Evolutionary conservation across 2,888 invertebrate species (phyloP), one percentile per base, ranked within the genome.

Genomic region (Suillia variegata): DNA sequence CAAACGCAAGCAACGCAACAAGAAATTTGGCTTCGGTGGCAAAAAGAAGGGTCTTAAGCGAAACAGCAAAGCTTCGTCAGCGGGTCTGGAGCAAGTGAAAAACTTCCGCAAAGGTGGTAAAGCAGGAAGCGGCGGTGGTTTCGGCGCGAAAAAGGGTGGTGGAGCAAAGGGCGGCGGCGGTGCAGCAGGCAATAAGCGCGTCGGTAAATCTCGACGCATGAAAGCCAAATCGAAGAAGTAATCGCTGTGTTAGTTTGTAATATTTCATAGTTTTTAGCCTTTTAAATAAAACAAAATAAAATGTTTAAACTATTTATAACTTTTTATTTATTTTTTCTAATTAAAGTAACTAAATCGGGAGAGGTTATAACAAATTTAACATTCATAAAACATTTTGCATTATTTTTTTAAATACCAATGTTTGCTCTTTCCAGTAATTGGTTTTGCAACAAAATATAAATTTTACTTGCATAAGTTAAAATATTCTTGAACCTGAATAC

Each of bases 21-120:
- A 89, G 59, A 96, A 93, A 79, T 98, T 91, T 83, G 98, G 98
- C 1, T 96, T 92, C 82, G 98, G 98, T 31, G 98, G 98, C 0
- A 95, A 94, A 79, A 98, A 98, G 84, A 91, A 91, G 74, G 92
- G 96, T 0, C 85, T 87, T 0, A 98, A 98, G 80, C 83, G 87
- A 49, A 98, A 98, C 76, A 94, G 94, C 0, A 89, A 88, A 67
- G 88, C 92, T 0, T 96, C 95, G 0, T 67, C 82, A 0, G 79
- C 74, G 2, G 81, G 81, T 2, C 56, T 80, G 13, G 81, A 82
- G 8, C 71, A 74, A 1, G 69, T 74, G 2, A 73, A 73, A 50
- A 73, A 66, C 8, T 67, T 73, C 13, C 67, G 70, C 1, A 70
- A 73, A 0, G 75, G 68, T 18, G 48, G 70, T 15, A 59, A 83